phyloP scores from a whole-genome alignment of 2,797 vertebrate genomes.

The Ctenopoma multispine region DNA sequence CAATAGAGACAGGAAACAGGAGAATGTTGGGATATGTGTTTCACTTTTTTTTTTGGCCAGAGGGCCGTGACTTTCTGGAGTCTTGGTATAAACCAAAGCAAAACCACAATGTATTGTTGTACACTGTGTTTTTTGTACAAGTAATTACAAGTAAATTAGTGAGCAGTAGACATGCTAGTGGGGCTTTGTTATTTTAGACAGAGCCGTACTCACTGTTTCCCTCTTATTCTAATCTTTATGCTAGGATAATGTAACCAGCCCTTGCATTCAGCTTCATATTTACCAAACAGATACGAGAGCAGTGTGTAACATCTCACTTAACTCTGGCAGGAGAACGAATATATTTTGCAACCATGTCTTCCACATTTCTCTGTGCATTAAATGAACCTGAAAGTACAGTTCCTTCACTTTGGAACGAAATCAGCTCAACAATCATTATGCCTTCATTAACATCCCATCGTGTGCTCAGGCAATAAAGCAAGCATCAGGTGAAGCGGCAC shows the following conservation, averaged over 20 bases:
- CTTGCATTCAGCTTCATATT: background rate
- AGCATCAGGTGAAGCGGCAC: conserved; percentile 60
- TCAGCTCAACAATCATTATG: conserved; percentile 51
- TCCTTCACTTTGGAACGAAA: conserved; percentile 44
- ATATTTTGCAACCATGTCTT: background rate
- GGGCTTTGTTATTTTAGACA: background rate
- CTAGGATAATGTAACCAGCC: background rate
- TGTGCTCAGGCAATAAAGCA: conserved; percentile 39
- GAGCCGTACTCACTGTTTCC: background rate
- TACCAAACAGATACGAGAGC: background rate
- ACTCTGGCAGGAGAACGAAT: background rate
- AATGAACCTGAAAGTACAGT: conserved; percentile 21
- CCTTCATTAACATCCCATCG: conserved; percentile 63
- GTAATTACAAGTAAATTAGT: background rate
- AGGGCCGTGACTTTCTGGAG: background rate
- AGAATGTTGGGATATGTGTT: background rate
- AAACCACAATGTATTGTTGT: background rate
- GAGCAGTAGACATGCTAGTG: background rate
- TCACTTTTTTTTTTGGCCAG: background rate
- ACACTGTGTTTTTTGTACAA: background rate
- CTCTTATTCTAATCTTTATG: background rate
- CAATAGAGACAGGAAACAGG: background rate
- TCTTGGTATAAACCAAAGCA: background rate
- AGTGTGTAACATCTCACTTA: background rate
- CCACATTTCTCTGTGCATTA: conserved; percentile 1